Evolutionary conservation across 2,888 invertebrate species (phyloP).

Genomic region (Epirrhoe alternata): DNA sequence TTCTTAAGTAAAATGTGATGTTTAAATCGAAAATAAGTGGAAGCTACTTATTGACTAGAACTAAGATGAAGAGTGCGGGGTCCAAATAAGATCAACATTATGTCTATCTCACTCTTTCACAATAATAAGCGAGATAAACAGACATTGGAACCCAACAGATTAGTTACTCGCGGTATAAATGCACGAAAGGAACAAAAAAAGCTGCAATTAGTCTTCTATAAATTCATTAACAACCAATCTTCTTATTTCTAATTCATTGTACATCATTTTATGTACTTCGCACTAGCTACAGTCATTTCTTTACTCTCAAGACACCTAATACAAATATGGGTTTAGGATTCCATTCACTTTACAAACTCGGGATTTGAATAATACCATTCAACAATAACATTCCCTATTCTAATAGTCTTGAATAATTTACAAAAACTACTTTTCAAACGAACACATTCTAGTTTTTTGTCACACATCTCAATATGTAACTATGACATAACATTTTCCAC

Average conservation of each 20-base stretch:
- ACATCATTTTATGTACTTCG: conserved; percentile 41
- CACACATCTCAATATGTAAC: conserved; percentile 51
- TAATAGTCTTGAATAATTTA: conserved; percentile 35
- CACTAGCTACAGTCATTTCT: conserved; percentile 14
- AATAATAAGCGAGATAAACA: conserved; percentile 1
- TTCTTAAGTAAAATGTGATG: conserved; percentile 65
- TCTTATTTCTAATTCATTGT: conserved; percentile 63
- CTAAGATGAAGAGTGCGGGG: conserved; percentile 53
- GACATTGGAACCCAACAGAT: conserved; percentile 33
- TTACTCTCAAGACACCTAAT: conserved; percentile 15
- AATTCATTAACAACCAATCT: conserved; percentile 55
- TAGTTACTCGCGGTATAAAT: conserved; percentile 58
- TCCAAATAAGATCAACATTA: conserved; percentile 4
- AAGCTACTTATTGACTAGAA: conserved; percentile 77
- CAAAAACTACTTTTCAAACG: conserved; percentile 43
- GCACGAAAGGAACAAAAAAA: conserved; percentile 69
- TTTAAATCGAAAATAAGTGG: conserved; percentile 56
- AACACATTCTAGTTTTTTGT: conserved; percentile 61
- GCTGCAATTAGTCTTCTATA: conserved; percentile 44
- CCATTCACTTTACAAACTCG: conserved; percentile 14
- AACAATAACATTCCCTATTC: conserved; percentile 27
- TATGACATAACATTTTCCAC: conserved; percentile 55
- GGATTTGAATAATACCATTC: conserved; percentile 31
- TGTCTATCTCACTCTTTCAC: conserved; percentile 11
- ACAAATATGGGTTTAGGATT: conserved; percentile 19